Evolutionary conservation across 2,888 invertebrate species (phyloP).

Genomic region (Cephus sareptanus): DNA sequence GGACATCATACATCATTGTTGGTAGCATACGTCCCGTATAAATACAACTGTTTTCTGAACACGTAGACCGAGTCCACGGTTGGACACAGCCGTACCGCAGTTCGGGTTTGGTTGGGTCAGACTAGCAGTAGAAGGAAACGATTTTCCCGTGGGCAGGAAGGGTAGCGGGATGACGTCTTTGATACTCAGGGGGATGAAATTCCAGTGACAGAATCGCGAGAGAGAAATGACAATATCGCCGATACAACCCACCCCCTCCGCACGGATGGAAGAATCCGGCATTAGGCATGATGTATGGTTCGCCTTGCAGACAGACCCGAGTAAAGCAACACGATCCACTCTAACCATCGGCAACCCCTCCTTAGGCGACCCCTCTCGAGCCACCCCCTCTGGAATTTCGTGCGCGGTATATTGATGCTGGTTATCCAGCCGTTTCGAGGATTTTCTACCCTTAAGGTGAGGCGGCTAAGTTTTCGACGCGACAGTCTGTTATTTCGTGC

Average conservation of each 20-base stretch:
- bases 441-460: too few species aligned
- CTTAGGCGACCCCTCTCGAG: slow-evolving; percentile 24
- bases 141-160: slow-evolving; percentile 1
- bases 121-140: not conserved
- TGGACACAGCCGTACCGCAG: too few species aligned
- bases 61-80: too few species aligned
- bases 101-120: not conserved
- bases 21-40: slow-evolving; percentile 1
- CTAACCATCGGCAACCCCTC: slow-evolving; percentile 6
- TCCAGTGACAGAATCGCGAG: not conserved
- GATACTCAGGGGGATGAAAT: slow-evolving; percentile 10
- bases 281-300: slow-evolving; percentile 62
- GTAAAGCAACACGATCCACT: slow-evolving; percentile 51
- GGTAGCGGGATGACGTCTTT: not conserved
- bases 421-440: slow-evolving; percentile 31
- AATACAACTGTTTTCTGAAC: slow-evolving; percentile 1
- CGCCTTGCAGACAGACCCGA: slow-evolving; percentile 53
- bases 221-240: slow-evolving; percentile 6
- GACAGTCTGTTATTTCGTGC: too few species aligned
- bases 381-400: slow-evolving; percentile 49
- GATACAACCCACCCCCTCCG: slow-evolving; percentile 7
- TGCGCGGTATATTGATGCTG: slow-evolving; percentile 63
- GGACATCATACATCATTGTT: not conserved
- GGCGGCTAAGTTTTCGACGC: too few species aligned
- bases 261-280: slow-evolving; percentile 45